Percentiles rank a stretch among this genome's conserved stretches.
Evolutionary conservation across 2,888 invertebrate species (phyloP).

Genomic region (Amorpha juglandis): DNA sequence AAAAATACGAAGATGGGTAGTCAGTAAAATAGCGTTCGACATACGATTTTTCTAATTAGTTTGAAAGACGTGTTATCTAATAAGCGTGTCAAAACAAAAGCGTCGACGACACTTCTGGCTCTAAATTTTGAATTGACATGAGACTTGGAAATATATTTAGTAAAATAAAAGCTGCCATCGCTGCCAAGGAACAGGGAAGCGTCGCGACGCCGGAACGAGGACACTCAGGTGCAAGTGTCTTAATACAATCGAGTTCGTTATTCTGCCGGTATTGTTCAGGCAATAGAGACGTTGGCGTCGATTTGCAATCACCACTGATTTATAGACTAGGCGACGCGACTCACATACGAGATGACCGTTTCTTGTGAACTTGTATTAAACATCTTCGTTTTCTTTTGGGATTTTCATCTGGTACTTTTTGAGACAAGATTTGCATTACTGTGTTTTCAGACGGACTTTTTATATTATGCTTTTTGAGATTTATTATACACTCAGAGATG

Average conservation of each 20-base stretch:
- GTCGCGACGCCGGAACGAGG: conserved; percentile 32
- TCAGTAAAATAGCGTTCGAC: no score
- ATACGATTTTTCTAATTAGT: no score
- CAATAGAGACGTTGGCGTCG: conserved; percentile 54
- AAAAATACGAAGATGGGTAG: conserved; percentile 9
- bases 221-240: conserved; percentile 56
- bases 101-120: no score
- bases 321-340: conserved; percentile 57
- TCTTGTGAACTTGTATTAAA: background rate
- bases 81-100: background rate
- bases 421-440: no score
- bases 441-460: no score
- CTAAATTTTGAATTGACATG: background rate
- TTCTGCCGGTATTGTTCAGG: conserved; percentile 62
- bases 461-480: no score
- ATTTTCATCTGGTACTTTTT: background rate
- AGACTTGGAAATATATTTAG: conserved; percentile 16
- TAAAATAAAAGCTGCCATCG: conserved; percentile 39
- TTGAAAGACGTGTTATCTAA: no score
- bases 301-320: conserved; percentile 60
- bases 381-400: conserved; percentile 30
- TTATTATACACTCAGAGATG: no score
- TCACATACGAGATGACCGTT: conserved; percentile 10
- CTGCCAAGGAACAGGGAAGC: conserved; percentile 40
- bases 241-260: conserved; percentile 74